Evolutionary conservation across 2,888 invertebrate species (phyloP).

Genomic region (Leistus spinibarbis): DNA sequence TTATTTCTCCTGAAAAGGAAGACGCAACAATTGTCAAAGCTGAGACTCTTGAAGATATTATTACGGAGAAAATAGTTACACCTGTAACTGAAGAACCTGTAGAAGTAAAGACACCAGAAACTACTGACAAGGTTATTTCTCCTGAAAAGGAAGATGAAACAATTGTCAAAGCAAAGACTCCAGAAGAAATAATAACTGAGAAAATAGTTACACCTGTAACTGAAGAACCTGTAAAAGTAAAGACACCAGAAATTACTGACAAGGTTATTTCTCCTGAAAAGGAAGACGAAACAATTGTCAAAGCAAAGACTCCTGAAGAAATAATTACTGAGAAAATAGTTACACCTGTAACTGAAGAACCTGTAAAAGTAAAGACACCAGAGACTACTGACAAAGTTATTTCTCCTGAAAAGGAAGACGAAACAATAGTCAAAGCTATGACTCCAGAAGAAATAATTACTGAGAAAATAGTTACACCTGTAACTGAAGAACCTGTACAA

Average conservation of each 20-base stretch:
- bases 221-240: too few relatives aligned
- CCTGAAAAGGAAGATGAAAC: slow-evolving; percentile 17
- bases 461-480: too few relatives aligned
- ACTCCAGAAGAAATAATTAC: not conserved
- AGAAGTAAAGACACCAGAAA: not conserved
- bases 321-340: not conserved
- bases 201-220: too few relatives aligned
- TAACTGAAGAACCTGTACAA: too few relatives aligned
- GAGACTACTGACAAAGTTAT: not conserved
- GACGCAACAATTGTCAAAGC: not conserved
- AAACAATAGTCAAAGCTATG: not conserved
- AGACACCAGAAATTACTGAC: not conserved
- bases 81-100: too few relatives aligned
- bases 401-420: slow-evolving; percentile 12
- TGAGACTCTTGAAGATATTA: not conserved
- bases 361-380: not conserved
- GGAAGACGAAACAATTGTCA: not conserved
- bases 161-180: not conserved
- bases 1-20: slow-evolving; percentile 11
- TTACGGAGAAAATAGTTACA: too few relatives aligned
- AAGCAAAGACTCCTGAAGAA: not conserved
- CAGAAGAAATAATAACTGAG: not conserved
- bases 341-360: too few relatives aligned
- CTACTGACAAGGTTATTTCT: not conserved
- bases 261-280: slow-evolving; percentile 12